Evolutionary conservation across 2,888 invertebrate genomes (phyloP).

Genomic region (Stratiomys singularior): DNA sequence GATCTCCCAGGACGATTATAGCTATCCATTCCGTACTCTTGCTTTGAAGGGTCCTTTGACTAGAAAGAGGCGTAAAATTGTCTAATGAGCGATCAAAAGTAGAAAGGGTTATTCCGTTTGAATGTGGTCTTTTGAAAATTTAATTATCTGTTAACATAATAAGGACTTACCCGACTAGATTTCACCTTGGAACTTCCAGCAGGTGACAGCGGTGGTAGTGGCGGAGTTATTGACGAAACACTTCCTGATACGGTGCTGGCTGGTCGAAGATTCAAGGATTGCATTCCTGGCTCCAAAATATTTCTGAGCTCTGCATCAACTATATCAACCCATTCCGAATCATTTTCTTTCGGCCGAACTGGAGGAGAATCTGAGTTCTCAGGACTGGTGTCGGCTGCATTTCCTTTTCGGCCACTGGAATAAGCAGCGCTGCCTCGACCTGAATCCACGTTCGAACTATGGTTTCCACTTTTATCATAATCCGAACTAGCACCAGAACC

Average conservation of each 20-base stretch:
- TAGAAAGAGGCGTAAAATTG: slow-evolving; percentile 24
- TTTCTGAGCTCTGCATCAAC: slow-evolving; percentile 83
- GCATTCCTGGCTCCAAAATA: slow-evolving; percentile 79
- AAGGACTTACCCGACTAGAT: slow-evolving; percentile 42
- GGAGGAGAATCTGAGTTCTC: slow-evolving; percentile 68
- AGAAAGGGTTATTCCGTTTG: not conserved
- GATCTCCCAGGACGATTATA: slow-evolving; percentile 65
- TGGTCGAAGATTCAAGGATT: slow-evolving; percentile 70
- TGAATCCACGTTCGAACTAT: slow-evolving; percentile 81
- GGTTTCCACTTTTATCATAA: slow-evolving; percentile 80
- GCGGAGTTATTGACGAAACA: slow-evolving; percentile 79
- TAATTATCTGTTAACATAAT: too few species aligned
- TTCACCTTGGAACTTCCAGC: slow-evolving; percentile 66
- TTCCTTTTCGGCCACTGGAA: slow-evolving; percentile 75
- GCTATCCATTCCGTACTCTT: slow-evolving; percentile 68
- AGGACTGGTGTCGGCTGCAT: slow-evolving; percentile 68
- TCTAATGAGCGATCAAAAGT: too few species aligned
- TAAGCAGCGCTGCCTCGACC: slow-evolving; percentile 84
- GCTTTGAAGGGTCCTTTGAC: slow-evolving; percentile 60
- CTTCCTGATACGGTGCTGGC: slow-evolving; percentile 75
- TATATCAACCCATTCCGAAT: slow-evolving; percentile 83
- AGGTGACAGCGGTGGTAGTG: slow-evolving; percentile 80
- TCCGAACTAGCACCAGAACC: slow-evolving; percentile 76
- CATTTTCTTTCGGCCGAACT: slow-evolving; percentile 66
- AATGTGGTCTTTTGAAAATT: not conserved